Evolutionary conservation across 2,888 invertebrate genomes (phyloP).

Genomic region (Clusia tigrina): DNA sequence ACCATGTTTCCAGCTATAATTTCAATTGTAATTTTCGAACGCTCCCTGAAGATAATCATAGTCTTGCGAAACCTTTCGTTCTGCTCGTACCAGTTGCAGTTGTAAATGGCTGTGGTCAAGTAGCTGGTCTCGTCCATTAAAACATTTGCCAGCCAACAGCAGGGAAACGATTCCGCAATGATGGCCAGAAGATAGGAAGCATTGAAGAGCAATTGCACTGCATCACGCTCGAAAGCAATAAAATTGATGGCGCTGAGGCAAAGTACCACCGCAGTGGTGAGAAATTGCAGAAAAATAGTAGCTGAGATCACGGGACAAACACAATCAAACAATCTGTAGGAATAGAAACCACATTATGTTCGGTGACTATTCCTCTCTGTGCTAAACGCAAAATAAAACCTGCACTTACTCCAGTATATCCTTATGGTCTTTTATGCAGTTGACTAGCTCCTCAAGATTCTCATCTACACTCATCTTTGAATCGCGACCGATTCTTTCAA

Average conservation of each 20-base stretch:
- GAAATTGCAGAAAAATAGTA: constrained; percentile 41
- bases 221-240: constrained; percentile 29
- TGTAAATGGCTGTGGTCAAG: constrained; percentile 43
- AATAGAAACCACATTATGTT: neutral
- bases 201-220: constrained; percentile 26
- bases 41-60: constrained; percentile 48
- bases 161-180: constrained; percentile 39
- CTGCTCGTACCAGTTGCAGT: constrained; percentile 46
- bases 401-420: constrained; percentile 39
- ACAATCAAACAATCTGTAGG: constrained; percentile 38
- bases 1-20: constrained; percentile 43
- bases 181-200: constrained; percentile 32
- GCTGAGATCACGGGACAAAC: constrained; percentile 37
- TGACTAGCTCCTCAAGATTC: constrained; percentile 39
- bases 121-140: constrained; percentile 36
- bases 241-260: constrained; percentile 39
- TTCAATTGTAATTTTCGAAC: constrained; percentile 38
- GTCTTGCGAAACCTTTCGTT: constrained; percentile 39
- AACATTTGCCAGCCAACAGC: constrained; percentile 41
- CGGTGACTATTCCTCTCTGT: no score
- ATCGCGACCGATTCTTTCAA: constrained; percentile 38
- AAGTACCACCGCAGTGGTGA: constrained; percentile 36
- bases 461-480: neutral
- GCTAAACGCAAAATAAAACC: no score
- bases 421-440: constrained; percentile 41